These are phyloP conservation scores for Sinodicranocentrus sp. DNA, from an alignment of 2,888 invertebrate genomes.

Conservation along the genomic window DNA sequence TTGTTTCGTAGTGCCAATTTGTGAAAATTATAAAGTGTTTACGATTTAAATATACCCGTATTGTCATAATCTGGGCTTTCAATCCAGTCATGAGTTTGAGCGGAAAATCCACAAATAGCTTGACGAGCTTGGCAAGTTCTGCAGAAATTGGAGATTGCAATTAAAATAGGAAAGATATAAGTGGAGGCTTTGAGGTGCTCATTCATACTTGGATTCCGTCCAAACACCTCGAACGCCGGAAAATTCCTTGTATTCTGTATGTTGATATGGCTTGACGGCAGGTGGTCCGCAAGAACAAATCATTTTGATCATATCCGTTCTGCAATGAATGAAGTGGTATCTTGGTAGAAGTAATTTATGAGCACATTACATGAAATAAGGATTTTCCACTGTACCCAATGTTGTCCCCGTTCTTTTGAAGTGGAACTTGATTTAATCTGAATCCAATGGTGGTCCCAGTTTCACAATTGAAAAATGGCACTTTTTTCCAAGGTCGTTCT, in stretches of 20 bases:
- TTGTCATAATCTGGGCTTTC: too few species aligned
- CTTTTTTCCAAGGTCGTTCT: neutral
- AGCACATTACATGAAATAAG: neutral
- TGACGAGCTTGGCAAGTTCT: neutral
- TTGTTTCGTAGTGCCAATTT: too few species aligned
- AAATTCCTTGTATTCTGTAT: neutral
- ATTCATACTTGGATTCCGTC: neutral
- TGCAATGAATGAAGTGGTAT: neutral
- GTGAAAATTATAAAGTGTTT: too few species aligned
- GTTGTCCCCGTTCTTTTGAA: neutral
- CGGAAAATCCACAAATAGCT: neutral
- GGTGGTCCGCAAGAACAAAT: constrained; percentile 2
- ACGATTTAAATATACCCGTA: neutral
- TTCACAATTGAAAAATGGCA: neutral
- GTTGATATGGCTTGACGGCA: neutral
- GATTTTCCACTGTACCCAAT: too few species aligned
- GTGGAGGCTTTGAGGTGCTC: too few species aligned
- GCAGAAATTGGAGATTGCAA: too few species aligned
- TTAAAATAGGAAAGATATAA: too few species aligned
- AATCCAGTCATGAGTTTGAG: constrained; percentile 1
- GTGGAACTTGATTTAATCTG: neutral
- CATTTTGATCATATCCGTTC: constrained; percentile 10
- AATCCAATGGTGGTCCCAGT: neutral
- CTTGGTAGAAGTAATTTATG: neutral
- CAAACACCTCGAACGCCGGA: constrained; percentile 1